These are phyloP conservation scores for Anguilla pacifica DNA, from an alignment of 2,797 vertebrate genomes.

Conservation along the genomic window DNA sequence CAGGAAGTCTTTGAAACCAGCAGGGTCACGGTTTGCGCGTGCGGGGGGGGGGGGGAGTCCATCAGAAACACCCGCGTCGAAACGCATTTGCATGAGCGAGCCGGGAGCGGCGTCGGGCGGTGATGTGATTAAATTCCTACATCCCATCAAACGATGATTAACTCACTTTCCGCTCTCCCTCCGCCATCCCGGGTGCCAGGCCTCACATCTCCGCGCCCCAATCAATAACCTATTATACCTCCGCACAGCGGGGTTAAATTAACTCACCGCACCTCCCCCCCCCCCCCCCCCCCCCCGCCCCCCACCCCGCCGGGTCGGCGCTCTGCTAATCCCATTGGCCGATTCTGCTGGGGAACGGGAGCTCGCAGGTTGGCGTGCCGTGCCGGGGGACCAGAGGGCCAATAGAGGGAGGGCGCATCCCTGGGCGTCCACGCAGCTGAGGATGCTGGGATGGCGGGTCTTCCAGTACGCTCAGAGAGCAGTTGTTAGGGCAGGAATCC, in stretches of 20 bases:
- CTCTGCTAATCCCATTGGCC: conserved; percentile 71
- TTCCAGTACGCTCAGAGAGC: neutral
- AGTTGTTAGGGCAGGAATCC: neutral
- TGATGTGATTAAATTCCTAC: conserved; percentile 69
- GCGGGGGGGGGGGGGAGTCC: neutral
- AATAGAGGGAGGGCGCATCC: neutral
- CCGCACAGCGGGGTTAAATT: conserved; percentile 70
- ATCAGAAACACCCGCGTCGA: conserved; percentile 49
- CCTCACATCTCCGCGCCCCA: conserved; percentile 70
- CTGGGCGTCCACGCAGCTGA: neutral
- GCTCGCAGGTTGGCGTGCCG: conserved; percentile 44
- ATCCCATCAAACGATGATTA: conserved; percentile 69
- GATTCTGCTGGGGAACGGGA: conserved; percentile 57
- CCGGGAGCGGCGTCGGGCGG: conserved; percentile 49
- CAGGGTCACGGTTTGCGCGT: conserved; percentile 11
- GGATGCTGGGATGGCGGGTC: neutral
- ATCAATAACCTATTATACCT: conserved; percentile 82
- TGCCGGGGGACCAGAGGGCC: conserved; percentile 37
- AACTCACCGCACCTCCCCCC: conserved; percentile 61
- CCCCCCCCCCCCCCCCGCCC: too few relatives aligned
- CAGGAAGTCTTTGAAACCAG: conserved; percentile 44
- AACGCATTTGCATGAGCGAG: conserved; percentile 66
- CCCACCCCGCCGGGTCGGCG: conserved; percentile 73
- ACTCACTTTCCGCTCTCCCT: conserved; percentile 67
- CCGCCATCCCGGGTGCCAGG: conserved; percentile 41